These are phyloP conservation scores for Meriones psammophilus DNA, from an alignment of 2,797 vertebrate genomes.

Conservation along the genomic window DNA sequence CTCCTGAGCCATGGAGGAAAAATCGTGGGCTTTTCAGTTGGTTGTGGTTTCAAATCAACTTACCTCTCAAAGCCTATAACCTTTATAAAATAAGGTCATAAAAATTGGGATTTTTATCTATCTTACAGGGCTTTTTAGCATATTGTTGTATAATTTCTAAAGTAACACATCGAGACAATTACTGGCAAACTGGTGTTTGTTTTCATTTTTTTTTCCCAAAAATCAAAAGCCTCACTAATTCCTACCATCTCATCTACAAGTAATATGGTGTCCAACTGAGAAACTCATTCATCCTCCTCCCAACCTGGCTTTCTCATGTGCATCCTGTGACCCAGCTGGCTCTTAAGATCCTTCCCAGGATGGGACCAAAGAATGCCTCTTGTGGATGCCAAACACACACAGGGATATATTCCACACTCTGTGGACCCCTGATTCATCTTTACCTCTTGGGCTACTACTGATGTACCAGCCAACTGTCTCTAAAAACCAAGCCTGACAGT, in stretches of 20 bases:
- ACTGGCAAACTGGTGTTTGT: neutral
- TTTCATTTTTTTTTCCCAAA: neutral
- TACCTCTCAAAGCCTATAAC: neutral
- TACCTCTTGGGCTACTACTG: neutral
- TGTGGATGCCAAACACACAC: too few relatives aligned
- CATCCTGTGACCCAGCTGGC: neutral
- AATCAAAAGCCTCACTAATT: constrained; percentile 20
- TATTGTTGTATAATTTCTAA: neutral
- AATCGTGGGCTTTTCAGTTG: neutral
- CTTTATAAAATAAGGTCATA: neutral
- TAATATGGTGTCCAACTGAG: neutral
- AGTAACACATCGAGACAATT: neutral
- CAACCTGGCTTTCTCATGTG: neutral
- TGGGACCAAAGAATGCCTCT: neutral
- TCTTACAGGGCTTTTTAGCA: neutral
- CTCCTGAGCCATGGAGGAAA: neutral
- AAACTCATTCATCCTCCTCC: neutral
- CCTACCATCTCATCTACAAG: neutral
- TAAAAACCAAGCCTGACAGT: neutral
- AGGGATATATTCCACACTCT: neutral
- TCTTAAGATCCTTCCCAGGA: neutral
- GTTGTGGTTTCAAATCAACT: neutral
- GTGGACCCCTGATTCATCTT: fast-evolving
- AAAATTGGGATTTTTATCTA: neutral
- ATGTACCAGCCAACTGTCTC: neutral